phyloP scores from a whole-genome alignment of 2,797 vertebrate species.

The Anguilla pacifica region DNA sequence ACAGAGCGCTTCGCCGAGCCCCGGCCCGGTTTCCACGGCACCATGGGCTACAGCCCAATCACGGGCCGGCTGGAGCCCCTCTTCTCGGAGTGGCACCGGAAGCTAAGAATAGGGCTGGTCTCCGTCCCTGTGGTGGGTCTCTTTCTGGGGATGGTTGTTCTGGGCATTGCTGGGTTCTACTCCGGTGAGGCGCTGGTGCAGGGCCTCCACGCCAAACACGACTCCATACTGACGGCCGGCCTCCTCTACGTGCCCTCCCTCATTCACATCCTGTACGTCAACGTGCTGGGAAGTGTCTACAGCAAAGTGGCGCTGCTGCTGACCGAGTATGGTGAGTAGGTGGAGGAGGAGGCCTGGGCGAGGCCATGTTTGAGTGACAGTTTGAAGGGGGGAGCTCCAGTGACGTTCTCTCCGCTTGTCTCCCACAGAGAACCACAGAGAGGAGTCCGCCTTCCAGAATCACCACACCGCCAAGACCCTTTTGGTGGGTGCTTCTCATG shows the following conservation, averaged over 20 bases:
- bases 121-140: conserved; percentile 74
- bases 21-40: conserved; percentile 70
- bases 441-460: conserved; percentile 74
- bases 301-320: conserved; percentile 64
- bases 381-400: not conserved
- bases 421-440: conserved; percentile 78
- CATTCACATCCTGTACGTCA: conserved; percentile 75
- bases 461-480: conserved; percentile 79
- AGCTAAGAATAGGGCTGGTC: conserved; percentile 69
- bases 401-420: not conserved
- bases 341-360: not conserved
- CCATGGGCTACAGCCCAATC: conserved; percentile 71
- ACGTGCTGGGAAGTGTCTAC: conserved; percentile 70
- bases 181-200: conserved; percentile 65
- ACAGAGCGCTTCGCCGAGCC: conserved; percentile 75
- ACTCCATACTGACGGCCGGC: conserved; percentile 58
- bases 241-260: conserved; percentile 73
- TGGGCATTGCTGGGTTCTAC: conserved; percentile 78
- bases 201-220: conserved; percentile 60
- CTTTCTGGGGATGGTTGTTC: conserved; percentile 71
- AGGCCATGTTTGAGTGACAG: not conserved
- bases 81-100: conserved; percentile 72
- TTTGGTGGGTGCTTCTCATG: conserved; percentile 67
- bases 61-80: conserved; percentile 73
- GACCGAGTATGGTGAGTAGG: conserved; percentile 74